Percentiles rank a stretch among this genome's conserved stretches.
These are phyloP conservation scores for Dreissena rostriformis DNA, from an alignment of 1,140 invertebrate species.

Conservation along the genomic window DNA sequence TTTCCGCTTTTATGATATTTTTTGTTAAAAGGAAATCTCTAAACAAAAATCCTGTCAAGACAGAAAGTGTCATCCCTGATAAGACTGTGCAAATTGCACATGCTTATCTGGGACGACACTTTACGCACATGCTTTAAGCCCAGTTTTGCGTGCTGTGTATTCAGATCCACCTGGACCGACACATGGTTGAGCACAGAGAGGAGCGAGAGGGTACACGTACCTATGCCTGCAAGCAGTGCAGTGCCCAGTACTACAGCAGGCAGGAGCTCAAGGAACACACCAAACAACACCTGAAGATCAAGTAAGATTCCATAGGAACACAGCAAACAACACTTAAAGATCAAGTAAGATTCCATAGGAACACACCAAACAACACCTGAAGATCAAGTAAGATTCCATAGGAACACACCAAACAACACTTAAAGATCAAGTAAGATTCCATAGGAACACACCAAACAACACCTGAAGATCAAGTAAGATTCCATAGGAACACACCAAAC, in stretches of 20 bases:
- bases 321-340: slow-evolving; percentile 83
- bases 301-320: slow-evolving; percentile 81
- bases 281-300: slow-evolving; percentile 84
- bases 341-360: slow-evolving; percentile 80
- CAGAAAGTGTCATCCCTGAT: too few species aligned
- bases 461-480: slow-evolving; percentile 83
- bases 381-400: slow-evolving; percentile 77
- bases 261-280: slow-evolving; percentile 82
- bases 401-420: slow-evolving; percentile 84
- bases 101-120: too few species aligned
- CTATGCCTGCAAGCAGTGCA: slow-evolving; percentile 81
- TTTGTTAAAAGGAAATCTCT: too few species aligned
- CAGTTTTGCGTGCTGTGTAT: too few species aligned
- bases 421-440: slow-evolving; percentile 82
- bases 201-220: slow-evolving; percentile 77
- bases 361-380: slow-evolving; percentile 84
- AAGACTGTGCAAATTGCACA: too few species aligned
- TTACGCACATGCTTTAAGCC: too few species aligned
- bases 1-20: too few species aligned
- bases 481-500: slow-evolving; percentile 82
- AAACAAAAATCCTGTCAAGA: too few species aligned
- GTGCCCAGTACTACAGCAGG: slow-evolving; percentile 78
- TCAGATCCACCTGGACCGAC: slow-evolving; percentile 83
- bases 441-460: slow-evolving; percentile 83
- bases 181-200: slow-evolving; percentile 82